Conservation (phyloP, 2,113 vertebrate genomes). For the Poicephalus meyeri region DNA sequence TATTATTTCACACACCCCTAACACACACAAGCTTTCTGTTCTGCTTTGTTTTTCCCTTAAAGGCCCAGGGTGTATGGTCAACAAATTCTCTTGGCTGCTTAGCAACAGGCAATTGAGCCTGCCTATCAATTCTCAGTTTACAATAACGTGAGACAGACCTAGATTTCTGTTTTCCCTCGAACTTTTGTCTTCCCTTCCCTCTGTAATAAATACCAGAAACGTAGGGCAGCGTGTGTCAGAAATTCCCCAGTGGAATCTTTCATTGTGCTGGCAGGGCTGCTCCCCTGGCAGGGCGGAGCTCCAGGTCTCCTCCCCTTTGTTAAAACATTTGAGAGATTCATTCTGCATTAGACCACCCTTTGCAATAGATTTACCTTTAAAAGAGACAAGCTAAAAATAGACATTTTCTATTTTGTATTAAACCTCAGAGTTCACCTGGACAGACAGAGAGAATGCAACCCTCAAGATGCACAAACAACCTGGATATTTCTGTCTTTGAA, state of each 20-base stretch:
- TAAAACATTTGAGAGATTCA: background rate
- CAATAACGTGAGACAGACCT: constrained; percentile 67
- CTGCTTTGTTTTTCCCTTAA: background rate
- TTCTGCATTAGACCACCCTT: background rate
- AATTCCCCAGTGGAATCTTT: constrained; percentile 29
- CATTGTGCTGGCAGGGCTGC: background rate
- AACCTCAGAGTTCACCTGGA: background rate
- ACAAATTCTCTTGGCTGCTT: constrained; percentile 60
- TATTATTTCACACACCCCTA: background rate
- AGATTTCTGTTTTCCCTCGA: constrained; percentile 69
- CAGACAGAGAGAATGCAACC: background rate
- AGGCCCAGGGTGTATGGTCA: constrained; percentile 28
- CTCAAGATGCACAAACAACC: background rate
- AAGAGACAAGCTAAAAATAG: background rate
- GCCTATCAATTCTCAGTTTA: constrained; percentile 68
- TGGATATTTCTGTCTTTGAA: background rate
- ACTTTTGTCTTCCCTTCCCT: constrained; percentile 43
- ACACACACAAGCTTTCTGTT: background rate
- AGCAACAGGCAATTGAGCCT: constrained; percentile 65
- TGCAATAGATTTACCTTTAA: background rate
- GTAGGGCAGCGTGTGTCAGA: constrained; percentile 38
- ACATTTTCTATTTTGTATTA: background rate
- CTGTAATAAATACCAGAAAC: constrained; percentile 63
- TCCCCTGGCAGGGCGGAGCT: background rate
- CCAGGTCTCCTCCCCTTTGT: background rate